Evolutionary conservation across 2,113 vertebrate genomes (phyloP).

Genomic region (Chelonoidis abingdonii): DNA sequence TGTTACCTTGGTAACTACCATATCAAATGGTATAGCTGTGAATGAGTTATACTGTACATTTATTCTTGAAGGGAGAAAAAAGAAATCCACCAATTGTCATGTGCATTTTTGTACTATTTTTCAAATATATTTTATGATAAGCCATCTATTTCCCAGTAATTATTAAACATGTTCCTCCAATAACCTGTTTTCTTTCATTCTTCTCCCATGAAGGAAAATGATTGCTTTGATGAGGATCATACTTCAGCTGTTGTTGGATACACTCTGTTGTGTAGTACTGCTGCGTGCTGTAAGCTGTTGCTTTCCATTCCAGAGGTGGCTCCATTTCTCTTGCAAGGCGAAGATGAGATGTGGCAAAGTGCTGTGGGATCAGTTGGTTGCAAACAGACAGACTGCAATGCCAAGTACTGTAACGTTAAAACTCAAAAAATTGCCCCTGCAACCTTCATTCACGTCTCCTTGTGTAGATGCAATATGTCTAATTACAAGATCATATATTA

Average conservation of each 20-base stretch:
- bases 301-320: not conserved
- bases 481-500: not conserved
- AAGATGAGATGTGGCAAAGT: not conserved
- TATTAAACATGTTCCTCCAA: not conserved
- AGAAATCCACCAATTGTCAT: not conserved
- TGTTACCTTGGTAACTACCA: not conserved
- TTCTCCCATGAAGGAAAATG: not conserved
- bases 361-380: not conserved
- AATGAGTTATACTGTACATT: not conserved
- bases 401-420: not conserved
- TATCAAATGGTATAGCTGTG: not conserved
- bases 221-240: not conserved
- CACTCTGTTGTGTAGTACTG: not conserved
- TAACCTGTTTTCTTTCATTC: not conserved
- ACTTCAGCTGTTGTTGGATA: not conserved
- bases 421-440: not conserved
- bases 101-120: not conserved
- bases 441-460: not conserved
- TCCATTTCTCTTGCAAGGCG: not conserved
- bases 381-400: fast-evolving
- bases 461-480: not conserved
- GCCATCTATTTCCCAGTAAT: not conserved
- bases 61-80: not conserved
- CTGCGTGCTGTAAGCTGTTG: not conserved
- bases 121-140: not conserved